These are phyloP conservation scores for Eonycteris spelaea DNA, from an alignment of 2,113 vertebrate species.

Conservation along the genomic window DNA sequence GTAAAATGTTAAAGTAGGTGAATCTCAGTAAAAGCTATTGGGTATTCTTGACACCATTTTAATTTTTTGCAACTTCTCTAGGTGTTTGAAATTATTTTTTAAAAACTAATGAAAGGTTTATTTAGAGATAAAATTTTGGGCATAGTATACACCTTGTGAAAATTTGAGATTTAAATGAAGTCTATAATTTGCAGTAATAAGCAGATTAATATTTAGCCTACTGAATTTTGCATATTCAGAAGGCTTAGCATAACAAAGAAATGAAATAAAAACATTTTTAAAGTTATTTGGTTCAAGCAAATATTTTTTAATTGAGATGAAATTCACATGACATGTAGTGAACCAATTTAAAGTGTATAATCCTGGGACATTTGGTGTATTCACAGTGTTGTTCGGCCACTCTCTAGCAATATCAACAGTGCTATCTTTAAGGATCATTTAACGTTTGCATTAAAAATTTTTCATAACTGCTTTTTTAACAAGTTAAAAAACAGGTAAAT, in stretches of 20 bases:
- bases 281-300: conserved; percentile 70
- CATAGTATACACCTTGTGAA: conserved; percentile 76
- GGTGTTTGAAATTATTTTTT: background rate
- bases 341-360: background rate
- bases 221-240: conserved; percentile 78
- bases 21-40: background rate
- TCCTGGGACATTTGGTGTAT: background rate
- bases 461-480: conserved; percentile 62
- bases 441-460: conserved; percentile 69
- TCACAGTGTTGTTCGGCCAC: background rate
- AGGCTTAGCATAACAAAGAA: conserved; percentile 79
- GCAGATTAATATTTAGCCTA: conserved; percentile 68
- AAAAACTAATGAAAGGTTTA: conserved; percentile 73
- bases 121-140: conserved; percentile 76
- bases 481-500: conserved; percentile 65
- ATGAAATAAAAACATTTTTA: conserved; percentile 80
- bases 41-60: background rate
- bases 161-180: conserved; percentile 76
- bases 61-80: background rate
- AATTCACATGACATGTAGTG: background rate
- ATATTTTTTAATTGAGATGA: conserved; percentile 12
- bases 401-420: conserved; percentile 65
- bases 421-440: conserved; percentile 68
- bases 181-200: conserved; percentile 51
- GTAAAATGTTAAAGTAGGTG: background rate